Evolutionary conservation across 2,113 vertebrate genomes (phyloP).

Genomic region (Dermatemys mawii): DNA sequence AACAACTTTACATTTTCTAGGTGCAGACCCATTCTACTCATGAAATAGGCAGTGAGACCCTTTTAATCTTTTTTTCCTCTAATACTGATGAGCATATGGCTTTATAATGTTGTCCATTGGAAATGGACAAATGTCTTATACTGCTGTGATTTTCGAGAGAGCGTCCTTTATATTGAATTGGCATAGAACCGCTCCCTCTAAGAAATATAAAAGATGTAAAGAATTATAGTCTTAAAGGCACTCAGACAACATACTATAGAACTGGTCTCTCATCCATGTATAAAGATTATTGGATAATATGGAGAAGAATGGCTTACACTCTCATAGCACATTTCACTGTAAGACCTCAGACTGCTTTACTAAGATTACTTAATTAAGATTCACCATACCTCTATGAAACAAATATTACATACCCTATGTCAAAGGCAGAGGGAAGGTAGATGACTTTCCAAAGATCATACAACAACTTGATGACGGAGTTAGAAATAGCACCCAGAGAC

Average conservation of each 20-base stretch:
- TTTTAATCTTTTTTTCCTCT: not conserved
- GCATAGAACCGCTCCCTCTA: not conserved
- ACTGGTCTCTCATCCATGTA: not conserved
- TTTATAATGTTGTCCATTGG: not conserved
- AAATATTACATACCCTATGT: not conserved
- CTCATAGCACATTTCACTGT: not conserved
- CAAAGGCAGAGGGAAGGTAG: not conserved
- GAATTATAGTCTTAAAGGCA: not conserved
- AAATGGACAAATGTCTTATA: not conserved
- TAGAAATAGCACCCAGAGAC: conserved; percentile 2
- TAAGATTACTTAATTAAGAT: conserved; percentile 13
- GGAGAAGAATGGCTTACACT: not conserved
- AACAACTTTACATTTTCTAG: not conserved
- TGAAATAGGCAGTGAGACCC: not conserved
- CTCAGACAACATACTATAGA: not conserved
- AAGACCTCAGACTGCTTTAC: not conserved
- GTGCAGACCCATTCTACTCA: not conserved
- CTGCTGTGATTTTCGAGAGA: not conserved
- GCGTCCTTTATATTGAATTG: not conserved
- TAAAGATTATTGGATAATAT: not conserved
- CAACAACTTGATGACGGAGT: not conserved
- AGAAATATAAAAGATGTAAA: not conserved
- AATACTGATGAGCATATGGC: not conserved
- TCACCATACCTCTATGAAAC: not conserved
- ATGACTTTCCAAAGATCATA: not conserved